Base-by-base conservation (phyloP, 2,113 vertebrate species). In the Gasterosteus nipponicus region DNA sequence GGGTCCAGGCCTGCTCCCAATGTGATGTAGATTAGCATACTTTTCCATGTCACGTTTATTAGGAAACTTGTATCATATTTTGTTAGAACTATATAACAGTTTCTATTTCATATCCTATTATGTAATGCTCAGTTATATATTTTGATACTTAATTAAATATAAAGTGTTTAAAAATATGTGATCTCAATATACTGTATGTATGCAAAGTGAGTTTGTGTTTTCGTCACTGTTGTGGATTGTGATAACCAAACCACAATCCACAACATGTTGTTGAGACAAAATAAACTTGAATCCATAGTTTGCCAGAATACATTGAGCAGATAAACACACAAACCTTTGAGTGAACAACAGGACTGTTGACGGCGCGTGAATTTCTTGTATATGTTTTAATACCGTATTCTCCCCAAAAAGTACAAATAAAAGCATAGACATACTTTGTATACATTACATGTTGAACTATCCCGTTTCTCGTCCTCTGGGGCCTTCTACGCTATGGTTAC, bases 401-500 rank as follows among this genome's bases (percentile, higher is more conserved):
- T 81, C 75, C 81, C 75, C 70, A 69, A 87, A 89, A 91, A 91
- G 84, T 86, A 88, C 84, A 89, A 93, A 91, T 88, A 77, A 92
- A 92, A 83, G 71, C 87, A 78, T 89, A 68, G 74, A 89, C 85
- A 90, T 89, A 92, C 60, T 63, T 64, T 53, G 81, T 79, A 70
- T 68, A 92, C 86, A 65, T 85, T 76, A 87, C 86, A 81, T 66
- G 78, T 89, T 81, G 80, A 85, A 80, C 74, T 69, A 86, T 75
- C 86, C 81, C 83, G 89, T 88, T 92, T 81, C 69, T 87, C 69
- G 47, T 71, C 74, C 70, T 89, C 83, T 78, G 5, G 85, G 70
- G 69, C 73, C 62, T 81, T 85, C 84, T 80, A 88, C 47, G 41
- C 90, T 91, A 94, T 86, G 77, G 61, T 84, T 88, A 90, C 84